Evolutionary conservation across 2,113 vertebrate genomes (phyloP).

Genomic region (Cyanistes caeruleus): DNA sequence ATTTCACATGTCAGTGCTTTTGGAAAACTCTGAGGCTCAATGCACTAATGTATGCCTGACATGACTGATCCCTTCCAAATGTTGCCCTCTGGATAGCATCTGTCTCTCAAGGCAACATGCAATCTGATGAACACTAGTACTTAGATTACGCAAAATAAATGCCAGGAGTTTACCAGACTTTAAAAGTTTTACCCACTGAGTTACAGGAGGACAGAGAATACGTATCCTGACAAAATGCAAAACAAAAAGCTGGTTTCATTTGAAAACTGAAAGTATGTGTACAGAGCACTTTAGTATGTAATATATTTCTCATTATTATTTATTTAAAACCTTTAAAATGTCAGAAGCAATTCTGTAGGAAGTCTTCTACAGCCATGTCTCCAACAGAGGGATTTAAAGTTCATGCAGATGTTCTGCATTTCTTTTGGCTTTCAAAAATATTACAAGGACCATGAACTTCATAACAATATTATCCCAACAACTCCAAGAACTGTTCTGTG

Average conservation of each 20-base stretch:
- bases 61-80: slow-evolving; percentile 46
- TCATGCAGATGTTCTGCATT: background rate
- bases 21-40: slow-evolving; percentile 43
- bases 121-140: background rate
- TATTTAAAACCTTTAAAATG: background rate
- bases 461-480: background rate
- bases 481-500: background rate
- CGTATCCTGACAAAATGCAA: background rate
- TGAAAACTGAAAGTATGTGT: background rate
- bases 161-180: background rate
- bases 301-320: background rate
- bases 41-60: background rate
- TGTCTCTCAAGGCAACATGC: slow-evolving; percentile 21
- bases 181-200: background rate
- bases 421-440: background rate
- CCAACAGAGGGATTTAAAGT: background rate
- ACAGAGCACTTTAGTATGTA: background rate
- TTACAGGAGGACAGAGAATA: background rate
- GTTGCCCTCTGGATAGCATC: slow-evolving; percentile 46
- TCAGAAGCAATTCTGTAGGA: background rate
- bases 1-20: slow-evolving; percentile 13
- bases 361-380: background rate
- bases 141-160: slow-evolving; percentile 18
- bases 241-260: background rate
- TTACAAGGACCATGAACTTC: background rate